Base-by-base conservation (phyloP, 37 sponge, comb jelly and placozoan genomes). In the Oscarella lobularis region DNA sequence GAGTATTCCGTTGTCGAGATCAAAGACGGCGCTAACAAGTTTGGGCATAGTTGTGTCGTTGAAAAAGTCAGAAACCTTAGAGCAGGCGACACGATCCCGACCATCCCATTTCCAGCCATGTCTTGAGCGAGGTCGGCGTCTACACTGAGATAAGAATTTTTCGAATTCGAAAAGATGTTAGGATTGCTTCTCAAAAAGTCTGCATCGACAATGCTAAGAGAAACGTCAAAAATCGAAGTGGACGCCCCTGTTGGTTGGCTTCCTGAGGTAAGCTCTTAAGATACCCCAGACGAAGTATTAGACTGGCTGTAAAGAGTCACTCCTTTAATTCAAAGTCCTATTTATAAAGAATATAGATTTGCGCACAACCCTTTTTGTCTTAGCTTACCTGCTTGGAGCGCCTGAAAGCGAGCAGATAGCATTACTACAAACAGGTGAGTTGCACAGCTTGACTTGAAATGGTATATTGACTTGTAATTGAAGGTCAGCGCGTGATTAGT, bases 341-440 rank as follows among this genome's bases (percentile, higher is more conserved):
- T 1, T 87, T 48, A 35, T 85, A 82, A 29, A 85, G 20, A 75
- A n/a, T n/a, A n/a, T n/a, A n/a, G n/a, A n/a, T n/a, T 80, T 87
- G 87, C 9, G 36, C 72, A 3, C 89, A 31, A 2, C 41, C 71
- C 0, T 89, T 38, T 2, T 55, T 27, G 3, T 83, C 88, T 36
- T 36, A 20, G 27, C 41, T 40, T 30, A 80, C 84, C 34, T 0
- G 39, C 0, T 54, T 33, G 14, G 60, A 29, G 2, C n/a, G n/a
- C n/a, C n/a, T n/a, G n/a, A n/a, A n/a, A n/a, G n/a, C n/a, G n/a
- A n/a, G n/a, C n/a, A n/a, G n/a, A n/a, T n/a, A n/a, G n/a, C n/a
- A n/a, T n/a, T n/a, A n/a, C n/a, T n/a, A n/a, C n/a, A n/a, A n/a
- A n/a, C n/a, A n/a, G n/a, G n/a, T n/a, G n/a, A n/a, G n/a, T n/a